phyloP scores from a whole-genome alignment of 2,797 vertebrate species.

The Bucorvus abyssinicus region DNA sequence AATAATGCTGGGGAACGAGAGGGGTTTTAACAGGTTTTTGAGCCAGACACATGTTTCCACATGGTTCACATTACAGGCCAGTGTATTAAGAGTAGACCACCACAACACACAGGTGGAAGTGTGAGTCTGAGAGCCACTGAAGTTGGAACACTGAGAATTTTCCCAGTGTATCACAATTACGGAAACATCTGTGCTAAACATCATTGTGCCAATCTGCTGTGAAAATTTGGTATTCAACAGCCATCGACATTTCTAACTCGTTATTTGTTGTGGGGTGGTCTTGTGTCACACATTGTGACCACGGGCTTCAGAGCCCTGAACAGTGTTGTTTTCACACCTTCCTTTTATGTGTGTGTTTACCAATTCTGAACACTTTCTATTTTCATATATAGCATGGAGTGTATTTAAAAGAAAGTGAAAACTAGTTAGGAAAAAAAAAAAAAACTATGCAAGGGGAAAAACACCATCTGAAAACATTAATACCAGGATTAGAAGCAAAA shows the following conservation, averaged over 20 bases:
- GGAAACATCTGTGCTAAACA: constrained; percentile 79
- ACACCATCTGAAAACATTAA: neutral
- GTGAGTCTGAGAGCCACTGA: constrained; percentile 64
- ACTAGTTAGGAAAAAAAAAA: neutral
- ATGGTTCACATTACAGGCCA: constrained; percentile 71
- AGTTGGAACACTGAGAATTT: constrained; percentile 65
- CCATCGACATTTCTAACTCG: constrained; percentile 68
- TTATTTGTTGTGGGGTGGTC: constrained; percentile 62
- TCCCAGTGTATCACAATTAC: constrained; percentile 81
- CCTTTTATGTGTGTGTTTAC: neutral
- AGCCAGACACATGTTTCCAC: constrained; percentile 62
- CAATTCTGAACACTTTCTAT: neutral
- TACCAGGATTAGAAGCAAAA: neutral
- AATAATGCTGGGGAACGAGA: neutral
- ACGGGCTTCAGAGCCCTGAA: constrained; percentile 1
- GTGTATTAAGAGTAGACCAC: constrained; percentile 40
- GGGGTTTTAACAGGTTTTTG: constrained; percentile 24
- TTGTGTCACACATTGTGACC: neutral
- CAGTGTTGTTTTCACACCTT: neutral
- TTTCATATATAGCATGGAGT: neutral
- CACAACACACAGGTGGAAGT: constrained; percentile 73
- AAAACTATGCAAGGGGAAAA: neutral
- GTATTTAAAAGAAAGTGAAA: neutral
- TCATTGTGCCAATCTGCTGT: constrained; percentile 63
- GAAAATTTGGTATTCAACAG: constrained; percentile 67